A percentile compares a stretch with the other conserved stretches of the same genome.
phyloP scores from a whole-genome alignment of 1,140 invertebrate species.

The Mya arenaria region DNA sequence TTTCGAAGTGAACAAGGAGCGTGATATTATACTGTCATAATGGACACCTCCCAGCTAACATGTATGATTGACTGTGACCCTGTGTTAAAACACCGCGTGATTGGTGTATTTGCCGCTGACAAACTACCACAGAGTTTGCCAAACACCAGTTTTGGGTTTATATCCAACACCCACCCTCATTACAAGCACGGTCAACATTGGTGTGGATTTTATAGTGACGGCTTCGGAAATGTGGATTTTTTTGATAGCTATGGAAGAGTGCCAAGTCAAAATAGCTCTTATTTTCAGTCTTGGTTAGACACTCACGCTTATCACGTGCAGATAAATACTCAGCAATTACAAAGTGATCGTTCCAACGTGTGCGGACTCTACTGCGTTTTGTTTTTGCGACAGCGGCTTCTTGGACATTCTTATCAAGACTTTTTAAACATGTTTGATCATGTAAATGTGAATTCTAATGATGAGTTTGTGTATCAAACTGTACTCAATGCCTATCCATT shows the following conservation, averaged over 20 bases:
- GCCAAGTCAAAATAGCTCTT: not conserved
- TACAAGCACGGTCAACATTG: not conserved
- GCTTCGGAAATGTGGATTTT: too few species aligned
- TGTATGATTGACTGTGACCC: conserved; percentile 24
- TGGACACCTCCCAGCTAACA: conserved; percentile 19
- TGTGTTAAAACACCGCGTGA: not conserved
- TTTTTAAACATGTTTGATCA: conserved; percentile 5
- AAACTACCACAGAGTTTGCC: conserved; percentile 1
- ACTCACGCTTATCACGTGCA: not conserved
- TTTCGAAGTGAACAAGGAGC: conserved; percentile 17
- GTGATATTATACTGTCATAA: conserved; percentile 15
- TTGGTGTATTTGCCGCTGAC: conserved; percentile 13
- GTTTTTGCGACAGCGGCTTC: conserved; percentile 22
- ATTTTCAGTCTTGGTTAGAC: conserved; percentile 4
- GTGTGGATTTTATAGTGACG: conserved; percentile 3
- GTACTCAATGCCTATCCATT: not conserved
- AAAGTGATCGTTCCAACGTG: conserved; percentile 12
- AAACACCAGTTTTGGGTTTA: not conserved
- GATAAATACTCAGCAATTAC: not conserved
- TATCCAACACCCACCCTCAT: not conserved
- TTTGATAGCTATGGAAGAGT: too few species aligned
- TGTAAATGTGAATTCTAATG: not conserved
- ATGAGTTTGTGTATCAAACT: not conserved
- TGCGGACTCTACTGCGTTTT: conserved; percentile 23
- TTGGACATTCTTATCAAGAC: not conserved